phyloP scores from a whole-genome alignment of 2,113 vertebrate species.

The Nyctibius bracteatus region DNA sequence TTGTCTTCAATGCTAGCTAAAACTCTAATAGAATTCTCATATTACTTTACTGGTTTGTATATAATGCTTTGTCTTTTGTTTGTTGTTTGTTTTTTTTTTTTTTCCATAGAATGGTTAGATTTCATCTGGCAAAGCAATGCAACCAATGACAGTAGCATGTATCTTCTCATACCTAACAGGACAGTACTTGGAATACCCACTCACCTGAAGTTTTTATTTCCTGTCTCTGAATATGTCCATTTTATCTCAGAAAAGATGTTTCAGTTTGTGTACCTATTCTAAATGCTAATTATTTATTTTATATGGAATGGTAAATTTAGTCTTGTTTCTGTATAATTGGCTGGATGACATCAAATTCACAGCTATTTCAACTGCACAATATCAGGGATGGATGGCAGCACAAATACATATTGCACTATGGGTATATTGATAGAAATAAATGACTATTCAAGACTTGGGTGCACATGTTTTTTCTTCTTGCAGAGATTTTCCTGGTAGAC shows the following conservation, averaged over 20 bases:
- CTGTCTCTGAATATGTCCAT: background rate
- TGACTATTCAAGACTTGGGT: background rate
- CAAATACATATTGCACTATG: background rate
- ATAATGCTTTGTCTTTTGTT: background rate
- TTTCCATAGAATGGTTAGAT: background rate
- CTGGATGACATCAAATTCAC: background rate
- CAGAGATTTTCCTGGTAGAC: background rate
- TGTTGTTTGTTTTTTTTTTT: background rate
- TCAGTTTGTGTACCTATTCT: background rate
- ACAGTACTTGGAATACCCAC: background rate
- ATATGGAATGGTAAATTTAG: background rate
- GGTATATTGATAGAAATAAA: background rate
- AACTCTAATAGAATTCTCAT: background rate
- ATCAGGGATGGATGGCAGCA: background rate
- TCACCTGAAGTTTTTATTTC: background rate
- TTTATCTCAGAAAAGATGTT: background rate
- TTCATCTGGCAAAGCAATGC: background rate
- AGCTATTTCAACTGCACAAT: background rate
- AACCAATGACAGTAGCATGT: background rate
- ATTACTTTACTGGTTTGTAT: background rate
- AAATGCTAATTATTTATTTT: background rate
- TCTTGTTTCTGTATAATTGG: background rate
- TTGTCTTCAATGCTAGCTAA: background rate
- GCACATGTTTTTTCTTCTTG: background rate
- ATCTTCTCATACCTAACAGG: background rate